Percentiles rank a stretch among this genome's conserved stretches.
phyloP scores from a whole-genome alignment of 2,888 invertebrate species.

The Agrilus mali region DNA sequence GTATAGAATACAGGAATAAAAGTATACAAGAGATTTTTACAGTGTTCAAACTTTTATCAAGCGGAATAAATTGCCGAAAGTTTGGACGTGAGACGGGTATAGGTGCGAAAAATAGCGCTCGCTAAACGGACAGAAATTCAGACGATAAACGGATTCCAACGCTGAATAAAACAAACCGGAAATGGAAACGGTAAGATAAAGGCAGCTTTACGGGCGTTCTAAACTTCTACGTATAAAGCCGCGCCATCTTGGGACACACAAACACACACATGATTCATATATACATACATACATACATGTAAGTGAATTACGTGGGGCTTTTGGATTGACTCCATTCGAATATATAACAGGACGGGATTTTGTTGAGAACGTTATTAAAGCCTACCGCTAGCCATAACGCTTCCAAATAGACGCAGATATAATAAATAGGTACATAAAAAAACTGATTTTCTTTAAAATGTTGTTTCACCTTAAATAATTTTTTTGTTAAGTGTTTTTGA shows the following conservation, averaged over 20 bases:
- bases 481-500: too few species aligned
- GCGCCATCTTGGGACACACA: constrained; percentile 16
- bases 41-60: constrained; percentile 7
- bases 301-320: constrained; percentile 22
- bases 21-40: constrained; percentile 3
- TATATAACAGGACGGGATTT: too few species aligned
- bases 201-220: constrained; percentile 21
- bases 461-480: too few species aligned
- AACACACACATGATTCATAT: neutral
- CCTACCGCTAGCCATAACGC: too few species aligned
- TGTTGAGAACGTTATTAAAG: too few species aligned
- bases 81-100: constrained; percentile 10
- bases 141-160: constrained; percentile 15
- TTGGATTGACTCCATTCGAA: constrained; percentile 17
- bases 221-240: constrained; percentile 1
- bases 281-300: constrained; percentile 26
- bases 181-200: constrained; percentile 28
- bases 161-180: constrained; percentile 29
- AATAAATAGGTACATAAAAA: too few species aligned
- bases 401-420: too few species aligned
- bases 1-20: too few species aligned
- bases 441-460: too few species aligned
- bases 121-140: constrained; percentile 12
- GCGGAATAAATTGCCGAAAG: constrained; percentile 10
- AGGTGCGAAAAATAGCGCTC: constrained; percentile 13